These are phyloP conservation scores for Mystacides longicornis DNA, from an alignment of 2,888 invertebrate genomes.

Conservation along the genomic window DNA sequence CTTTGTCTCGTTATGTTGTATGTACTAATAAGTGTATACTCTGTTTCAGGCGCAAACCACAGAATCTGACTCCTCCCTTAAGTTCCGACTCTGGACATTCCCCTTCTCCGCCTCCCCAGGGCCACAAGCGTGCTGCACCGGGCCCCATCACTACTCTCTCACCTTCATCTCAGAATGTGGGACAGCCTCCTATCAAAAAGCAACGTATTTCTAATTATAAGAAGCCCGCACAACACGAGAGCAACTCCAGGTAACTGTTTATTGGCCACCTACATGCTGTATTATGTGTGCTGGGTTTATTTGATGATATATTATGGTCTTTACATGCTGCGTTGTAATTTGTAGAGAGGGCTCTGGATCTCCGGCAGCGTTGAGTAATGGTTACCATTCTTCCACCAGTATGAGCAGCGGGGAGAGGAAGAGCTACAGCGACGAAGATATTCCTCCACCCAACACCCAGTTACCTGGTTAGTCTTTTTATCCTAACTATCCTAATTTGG, in stretches of 20 bases:
- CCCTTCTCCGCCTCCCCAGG: slow-evolving; percentile 61
- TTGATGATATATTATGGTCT: background rate
- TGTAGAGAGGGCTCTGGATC: slow-evolving; percentile 27
- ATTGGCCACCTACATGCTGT: background rate
- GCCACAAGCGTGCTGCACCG: slow-evolving; percentile 41
- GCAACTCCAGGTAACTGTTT: slow-evolving; percentile 9
- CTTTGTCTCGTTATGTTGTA: background rate
- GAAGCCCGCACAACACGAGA: slow-evolving; percentile 38
- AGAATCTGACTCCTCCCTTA: slow-evolving; percentile 83
- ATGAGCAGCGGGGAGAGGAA: slow-evolving; percentile 48
- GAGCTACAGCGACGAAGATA: slow-evolving; percentile 48
- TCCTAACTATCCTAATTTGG: no score
- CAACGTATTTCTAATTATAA: slow-evolving; percentile 81
- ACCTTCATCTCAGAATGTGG: slow-evolving; percentile 47
- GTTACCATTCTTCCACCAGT: slow-evolving; percentile 27
- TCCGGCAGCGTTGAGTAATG: slow-evolving; percentile 25
- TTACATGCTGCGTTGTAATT: background rate
- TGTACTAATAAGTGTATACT: background rate
- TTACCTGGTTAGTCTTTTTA: slow-evolving; percentile 5
- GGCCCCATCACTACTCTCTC: slow-evolving; percentile 64
- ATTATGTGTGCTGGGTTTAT: no score
- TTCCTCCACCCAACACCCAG: slow-evolving; percentile 34
- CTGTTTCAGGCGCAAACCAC: slow-evolving; percentile 76
- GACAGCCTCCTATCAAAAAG: slow-evolving; percentile 63
- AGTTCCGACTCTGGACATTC: slow-evolving; percentile 78